These are phyloP conservation scores for Melinaea marsaeus DNA, from an alignment of 2,888 invertebrate species.

Conservation along the genomic window DNA sequence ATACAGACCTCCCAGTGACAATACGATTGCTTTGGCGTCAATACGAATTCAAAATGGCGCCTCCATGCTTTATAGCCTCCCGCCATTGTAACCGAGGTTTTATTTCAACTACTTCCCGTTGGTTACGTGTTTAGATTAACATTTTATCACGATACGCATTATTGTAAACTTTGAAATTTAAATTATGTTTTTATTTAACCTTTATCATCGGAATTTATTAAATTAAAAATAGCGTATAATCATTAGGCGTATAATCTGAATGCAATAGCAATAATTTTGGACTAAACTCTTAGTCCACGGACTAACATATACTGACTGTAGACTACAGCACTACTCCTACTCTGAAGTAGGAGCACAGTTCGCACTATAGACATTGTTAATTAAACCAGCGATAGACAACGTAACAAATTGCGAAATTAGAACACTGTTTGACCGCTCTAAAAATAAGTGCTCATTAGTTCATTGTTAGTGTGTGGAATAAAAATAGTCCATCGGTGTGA, in stretches of 20 bases:
- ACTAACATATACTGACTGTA: too few relatives aligned
- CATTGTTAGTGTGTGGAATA: slow-evolving; percentile 14
- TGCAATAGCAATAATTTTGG: not conserved
- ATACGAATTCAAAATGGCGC: slow-evolving; percentile 73
- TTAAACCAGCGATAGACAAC: slow-evolving; percentile 21
- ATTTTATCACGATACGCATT: slow-evolving; percentile 36
- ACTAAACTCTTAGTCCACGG: too few relatives aligned
- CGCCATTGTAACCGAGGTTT: slow-evolving; percentile 41
- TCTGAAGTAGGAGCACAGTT: not conserved
- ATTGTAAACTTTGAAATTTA: slow-evolving; percentile 14
- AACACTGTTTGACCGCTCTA: slow-evolving; percentile 19
- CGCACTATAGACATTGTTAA: slow-evolving; percentile 1
- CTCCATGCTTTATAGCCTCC: slow-evolving; percentile 54
- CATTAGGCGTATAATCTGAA: not conserved
- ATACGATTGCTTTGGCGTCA: slow-evolving; percentile 60
- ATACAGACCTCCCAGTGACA: slow-evolving; percentile 71
- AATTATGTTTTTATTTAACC: slow-evolving; percentile 5
- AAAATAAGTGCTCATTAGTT: slow-evolving; percentile 22
- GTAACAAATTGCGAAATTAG: slow-evolving; percentile 27
- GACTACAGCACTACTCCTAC: too few relatives aligned
- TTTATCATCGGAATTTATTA: slow-evolving; percentile 1
- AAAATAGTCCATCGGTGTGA: slow-evolving; percentile 19
- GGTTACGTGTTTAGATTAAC: slow-evolving; percentile 61
- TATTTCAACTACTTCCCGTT: slow-evolving; percentile 53
- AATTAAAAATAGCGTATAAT: not conserved